These are phyloP conservation scores for Drosophila punjabiensis DNA, from an alignment of 1,140 invertebrate species.

Conservation along the genomic window DNA sequence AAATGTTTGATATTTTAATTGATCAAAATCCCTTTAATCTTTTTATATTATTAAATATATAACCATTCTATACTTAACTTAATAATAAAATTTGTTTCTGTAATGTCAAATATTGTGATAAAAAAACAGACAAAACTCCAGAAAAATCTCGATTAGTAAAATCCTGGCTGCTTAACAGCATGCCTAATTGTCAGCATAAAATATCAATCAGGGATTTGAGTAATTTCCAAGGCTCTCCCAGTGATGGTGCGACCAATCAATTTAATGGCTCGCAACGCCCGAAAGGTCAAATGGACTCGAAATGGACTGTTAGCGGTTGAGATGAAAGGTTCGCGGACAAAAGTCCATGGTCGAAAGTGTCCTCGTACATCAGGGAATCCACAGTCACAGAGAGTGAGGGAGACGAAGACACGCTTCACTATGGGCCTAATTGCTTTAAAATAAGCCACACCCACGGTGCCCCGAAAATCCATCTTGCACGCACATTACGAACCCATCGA, in stretches of 20 bases:
- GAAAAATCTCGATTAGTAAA: background rate
- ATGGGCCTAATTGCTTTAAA: slow-evolving; percentile 79
- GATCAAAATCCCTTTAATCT: too few species aligned
- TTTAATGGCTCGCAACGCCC: slow-evolving; percentile 27
- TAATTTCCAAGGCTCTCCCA: slow-evolving; percentile 30
- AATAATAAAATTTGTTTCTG: background rate
- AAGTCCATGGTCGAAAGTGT: slow-evolving; percentile 57
- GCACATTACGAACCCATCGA: slow-evolving; percentile 66
- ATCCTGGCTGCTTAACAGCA: slow-evolving; percentile 36
- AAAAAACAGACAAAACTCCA: background rate
- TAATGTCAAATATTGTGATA: background rate
- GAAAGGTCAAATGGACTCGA: slow-evolving; percentile 18
- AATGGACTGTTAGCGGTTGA: slow-evolving; percentile 64
- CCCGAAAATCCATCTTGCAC: slow-evolving; percentile 78
- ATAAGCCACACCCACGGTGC: slow-evolving; percentile 77
- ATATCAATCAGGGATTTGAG: slow-evolving; percentile 47
- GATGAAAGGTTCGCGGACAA: slow-evolving; percentile 60
- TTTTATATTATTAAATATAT: too few species aligned
- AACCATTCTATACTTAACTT: too few species aligned
- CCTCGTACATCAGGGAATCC: slow-evolving; percentile 66
- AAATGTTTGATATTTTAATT: too few species aligned
- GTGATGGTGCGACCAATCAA: slow-evolving; percentile 53
- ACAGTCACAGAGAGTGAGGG: background rate
- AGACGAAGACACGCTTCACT: slow-evolving; percentile 74
- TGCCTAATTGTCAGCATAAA: slow-evolving; percentile 23